Base-by-base conservation (phyloP, 2,888 invertebrate species). In the Crossocerus cetratus region DNA sequence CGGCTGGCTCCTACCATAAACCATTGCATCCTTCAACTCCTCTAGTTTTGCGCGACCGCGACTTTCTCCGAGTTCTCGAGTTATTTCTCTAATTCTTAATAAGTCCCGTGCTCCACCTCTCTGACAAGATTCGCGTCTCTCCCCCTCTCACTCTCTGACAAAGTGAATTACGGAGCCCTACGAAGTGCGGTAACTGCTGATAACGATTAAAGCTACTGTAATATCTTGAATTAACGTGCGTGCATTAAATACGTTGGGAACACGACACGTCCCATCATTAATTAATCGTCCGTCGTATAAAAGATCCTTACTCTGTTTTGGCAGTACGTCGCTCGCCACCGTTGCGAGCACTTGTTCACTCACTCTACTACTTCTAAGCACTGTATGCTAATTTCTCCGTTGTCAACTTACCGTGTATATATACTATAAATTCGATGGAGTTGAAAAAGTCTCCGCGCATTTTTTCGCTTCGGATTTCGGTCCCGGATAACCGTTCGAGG, bases 141-240 rank as follows among this genome's bases (percentile, higher is more conserved):
- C 13, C 45, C 43, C 42, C 18, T 11, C 18, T 60, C 60, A 55
- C 72, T 82, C 65, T 81, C 83, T 86, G 86, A 16, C 16, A 49
- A 32, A 83, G 86, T 87, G 86, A 88, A 83, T 86, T 88, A 87
- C 84, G 84, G 87, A 88, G 83, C 80, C 82, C 89, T 89, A 89
- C 86, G 76, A 88, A 84, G 89, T 89, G 89, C 89, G 84, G 83
- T 88, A 86, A 89, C 86, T 86, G 87, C 83, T 76, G 85, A 83
- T 89, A 89, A 88, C 87, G 85, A 88, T 89, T 88, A 88, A 89
- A 88, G 88, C 88, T 89, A 89, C 87, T 86, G 87, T 88, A 88
- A 87, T 87, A 86, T 83, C 78, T 87, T 87, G 86, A 88, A 88
- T 87, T 81, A 87, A 88, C 84, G 86, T 87, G 88, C 84, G 88